Base-by-base conservation (phyloP, 2,888 invertebrate genomes). In the Theretra japonica region DNA sequence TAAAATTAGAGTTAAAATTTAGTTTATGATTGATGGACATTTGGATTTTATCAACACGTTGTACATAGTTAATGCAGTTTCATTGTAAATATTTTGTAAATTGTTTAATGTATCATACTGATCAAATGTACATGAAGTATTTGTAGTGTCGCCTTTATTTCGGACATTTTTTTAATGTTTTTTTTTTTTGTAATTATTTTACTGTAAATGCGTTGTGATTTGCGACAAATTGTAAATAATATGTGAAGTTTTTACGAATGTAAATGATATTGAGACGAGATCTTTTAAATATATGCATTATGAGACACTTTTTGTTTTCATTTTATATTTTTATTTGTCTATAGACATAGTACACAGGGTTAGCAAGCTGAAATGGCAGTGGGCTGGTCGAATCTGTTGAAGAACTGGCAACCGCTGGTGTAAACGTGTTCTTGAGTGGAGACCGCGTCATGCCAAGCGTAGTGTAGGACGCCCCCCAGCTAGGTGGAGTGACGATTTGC, bases 211-310 rank as follows among this genome's bases (percentile, higher is more conserved):
- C 82, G 83, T 82, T 85, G 86, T 86, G 85, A 84, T 80, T 81
- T 83, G 84, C 79, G 82, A 80, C 76, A 75, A 78, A 77, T 79
- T 92, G 92, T 92, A 93, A 88, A 92, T 90, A 89, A 81, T 86
- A 89, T 82, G 85, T 79, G 77, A 81, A 81, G 86, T 86, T 88
- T 91, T 86, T 89, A 89, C 86, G 78, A 77, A 86, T 87, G 84
- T 88, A 89, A 88, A 90, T 88, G 84, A 87, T 90, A 90, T 88
- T 90, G 88, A 89, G 86, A 89, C 86, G 86, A 90, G 90, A 92
- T 92, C 90, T 91, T 91, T 65, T 87, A 91, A 90, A 85, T 90
- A 92, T 90, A 91, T 88, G 87, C 85, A 89, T 84, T 83, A 85
- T 90, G 84, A 75, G 70, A 73, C 53, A 69, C 72, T 75, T 53